Evolutionary conservation across 1,140 invertebrate genomes (phyloP), one percentile per base, ranked within the genome.

Genomic region (Trichoplusia ni): DNA sequence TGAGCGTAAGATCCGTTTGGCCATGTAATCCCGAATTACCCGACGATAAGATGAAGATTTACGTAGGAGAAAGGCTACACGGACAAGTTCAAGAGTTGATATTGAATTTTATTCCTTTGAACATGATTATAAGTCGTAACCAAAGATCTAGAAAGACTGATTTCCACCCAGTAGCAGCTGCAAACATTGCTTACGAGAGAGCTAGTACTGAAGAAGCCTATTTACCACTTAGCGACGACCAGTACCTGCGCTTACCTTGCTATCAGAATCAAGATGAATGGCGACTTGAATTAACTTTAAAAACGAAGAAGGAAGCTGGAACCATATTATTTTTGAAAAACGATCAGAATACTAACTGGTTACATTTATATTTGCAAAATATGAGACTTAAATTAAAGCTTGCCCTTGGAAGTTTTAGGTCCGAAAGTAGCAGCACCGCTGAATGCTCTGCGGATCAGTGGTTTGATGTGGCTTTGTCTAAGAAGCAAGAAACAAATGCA

Each of bases 41-140:
- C 9, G 70, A 80, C 61, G 79, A 82, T 11, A 62, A 66, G 44
- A 67, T 85, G n/a, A 75, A 79, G 58, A 69, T 89, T 56, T 70
- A 63, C 31, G 53, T 89, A 6, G 85, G 87, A 14, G 81, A 89
- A 67, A 80, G 66, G 66, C 81, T 86, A 25, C 78, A 85, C 14
- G 87, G 86, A 4, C 79, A 85, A 64, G 66, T 90, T 58, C 84
- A 90, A 71, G 82, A 88, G 65, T 6, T 85, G n/a, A 78, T 83
- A 19, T 25, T 88, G 6, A 90, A 90, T 62, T 90, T 88, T 64
- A 83, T 82, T 61, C 82, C 84, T 5, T 63, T 90, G 21, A 73
- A 69, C 47, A 62, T 89, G 33, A 54, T 74, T 14, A 67, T 73
- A 25, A 23, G 18, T 11, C 29, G 65, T 76, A 63, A 71, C 59